Conservation (phyloP, 2,888 invertebrate species). For the Dastarcus helophoroides region DNA sequence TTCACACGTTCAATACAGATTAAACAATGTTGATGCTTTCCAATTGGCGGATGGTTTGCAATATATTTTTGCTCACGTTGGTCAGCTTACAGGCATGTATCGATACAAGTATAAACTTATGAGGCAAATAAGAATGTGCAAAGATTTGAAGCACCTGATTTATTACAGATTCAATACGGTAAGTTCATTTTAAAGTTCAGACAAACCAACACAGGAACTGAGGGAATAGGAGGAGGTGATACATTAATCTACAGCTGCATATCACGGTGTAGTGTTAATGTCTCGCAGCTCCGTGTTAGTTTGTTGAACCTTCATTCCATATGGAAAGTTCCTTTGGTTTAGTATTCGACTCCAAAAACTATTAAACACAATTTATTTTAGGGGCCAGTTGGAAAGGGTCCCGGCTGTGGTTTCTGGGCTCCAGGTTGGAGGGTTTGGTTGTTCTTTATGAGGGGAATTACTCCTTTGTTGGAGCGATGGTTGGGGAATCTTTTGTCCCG, state of each 20-base stretch:
- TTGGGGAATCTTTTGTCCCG: slow-evolving; percentile 96
- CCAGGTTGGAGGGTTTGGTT: slow-evolving; percentile 99
- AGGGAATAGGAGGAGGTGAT: too few species aligned
- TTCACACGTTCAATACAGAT: slow-evolving; percentile 96
- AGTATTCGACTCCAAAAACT: slow-evolving; percentile 1
- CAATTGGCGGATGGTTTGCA: slow-evolving; percentile 96
- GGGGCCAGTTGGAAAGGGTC: slow-evolving; percentile 98
- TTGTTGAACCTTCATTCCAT: too few species aligned
- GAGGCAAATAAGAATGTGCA: slow-evolving; percentile 99
- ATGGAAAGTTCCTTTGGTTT: too few species aligned
- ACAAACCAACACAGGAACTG: too few species aligned
- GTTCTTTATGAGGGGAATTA: slow-evolving; percentile 99
- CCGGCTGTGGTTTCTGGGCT: slow-evolving; percentile 97
- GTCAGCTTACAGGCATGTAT: slow-evolving; percentile 99
- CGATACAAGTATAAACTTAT: slow-evolving; percentile 97
- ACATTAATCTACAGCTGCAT: too few species aligned
- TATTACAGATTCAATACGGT: slow-evolving; percentile 98
- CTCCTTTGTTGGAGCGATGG: slow-evolving; percentile 95
- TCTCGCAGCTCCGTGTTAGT: too few species aligned
- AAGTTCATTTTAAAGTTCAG: slow-evolving; percentile 70
- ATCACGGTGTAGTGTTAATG: too few species aligned
- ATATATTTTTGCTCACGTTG: slow-evolving; percentile 98
- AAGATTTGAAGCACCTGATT: slow-evolving; percentile 97
- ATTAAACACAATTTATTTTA: slow-evolving; percentile 34
- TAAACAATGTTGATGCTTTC: slow-evolving; percentile 99